phyloP scores from a whole-genome alignment of 23 tunicate species.

The Trididemnum nubilum region DNA sequence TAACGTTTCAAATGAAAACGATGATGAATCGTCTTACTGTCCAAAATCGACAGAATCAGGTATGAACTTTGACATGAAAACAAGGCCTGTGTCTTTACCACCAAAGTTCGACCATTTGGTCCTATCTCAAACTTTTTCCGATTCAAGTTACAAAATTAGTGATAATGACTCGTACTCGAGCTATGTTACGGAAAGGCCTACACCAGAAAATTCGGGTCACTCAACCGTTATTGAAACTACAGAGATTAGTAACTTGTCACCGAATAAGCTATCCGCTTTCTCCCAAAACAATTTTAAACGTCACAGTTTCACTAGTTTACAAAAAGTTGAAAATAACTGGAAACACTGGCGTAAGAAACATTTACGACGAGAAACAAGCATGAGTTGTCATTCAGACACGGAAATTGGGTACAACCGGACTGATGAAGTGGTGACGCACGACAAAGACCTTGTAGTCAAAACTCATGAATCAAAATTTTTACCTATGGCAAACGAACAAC shows the following conservation, averaged over 20 bases:
- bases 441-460: neutral
- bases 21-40: neutral
- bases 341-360: neutral
- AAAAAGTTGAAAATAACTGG: neutral
- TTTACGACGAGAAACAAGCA: neutral
- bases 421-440: neutral
- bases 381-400: neutral
- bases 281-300: neutral
- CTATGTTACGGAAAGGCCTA: neutral
- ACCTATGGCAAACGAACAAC: neutral
- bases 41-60: neutral
- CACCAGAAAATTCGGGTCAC: neutral
- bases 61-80: neutral
- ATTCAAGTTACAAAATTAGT: neutral
- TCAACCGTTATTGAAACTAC: neutral
- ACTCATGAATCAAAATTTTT: neutral
- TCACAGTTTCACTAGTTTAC: neutral
- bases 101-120: neutral
- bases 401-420: neutral
- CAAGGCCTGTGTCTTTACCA: neutral
- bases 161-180: neutral
- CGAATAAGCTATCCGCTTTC: neutral
- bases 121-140: neutral
- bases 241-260: neutral
- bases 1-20: constrained; percentile 7